Evolutionary conservation across 2,888 invertebrate genomes (phyloP).

Genomic region (Arctia plantaginis): DNA sequence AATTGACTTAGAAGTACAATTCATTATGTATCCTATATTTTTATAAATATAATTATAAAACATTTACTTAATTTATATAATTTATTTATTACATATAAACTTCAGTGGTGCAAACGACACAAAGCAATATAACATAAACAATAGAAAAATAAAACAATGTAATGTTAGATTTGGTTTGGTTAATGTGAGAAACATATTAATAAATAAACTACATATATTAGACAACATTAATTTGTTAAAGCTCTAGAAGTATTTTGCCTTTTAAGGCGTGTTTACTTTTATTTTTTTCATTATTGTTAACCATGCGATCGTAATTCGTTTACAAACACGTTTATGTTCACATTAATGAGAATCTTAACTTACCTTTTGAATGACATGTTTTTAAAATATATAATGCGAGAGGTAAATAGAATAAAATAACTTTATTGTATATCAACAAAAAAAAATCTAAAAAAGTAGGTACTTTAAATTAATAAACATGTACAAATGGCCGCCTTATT

Average conservation of each 20-base stretch:
- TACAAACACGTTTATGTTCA: background rate
- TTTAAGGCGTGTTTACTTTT: background rate
- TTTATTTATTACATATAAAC: background rate
- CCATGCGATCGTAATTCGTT: slow-evolving; percentile 1
- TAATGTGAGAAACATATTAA: background rate
- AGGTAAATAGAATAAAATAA: background rate
- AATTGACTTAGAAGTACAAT: background rate
- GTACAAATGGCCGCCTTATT: too few species aligned
- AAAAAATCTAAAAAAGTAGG: too few species aligned
- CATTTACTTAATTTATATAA: background rate
- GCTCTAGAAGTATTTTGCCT: background rate
- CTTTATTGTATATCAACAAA: background rate
- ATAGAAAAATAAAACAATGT: background rate
- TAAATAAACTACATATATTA: background rate
- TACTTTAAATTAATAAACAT: too few species aligned
- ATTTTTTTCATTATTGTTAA: background rate
- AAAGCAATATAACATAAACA: too few species aligned
- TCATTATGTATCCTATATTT: too few species aligned
- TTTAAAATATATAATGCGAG: background rate
- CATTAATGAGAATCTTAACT: background rate
- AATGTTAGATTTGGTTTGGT: background rate
- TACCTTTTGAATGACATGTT: background rate
- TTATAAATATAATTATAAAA: background rate
- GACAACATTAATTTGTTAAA: background rate
- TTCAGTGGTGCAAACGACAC: background rate